Base-by-base conservation (phyloP, 2,797 vertebrate species). In the Trachops cirrhosus region DNA sequence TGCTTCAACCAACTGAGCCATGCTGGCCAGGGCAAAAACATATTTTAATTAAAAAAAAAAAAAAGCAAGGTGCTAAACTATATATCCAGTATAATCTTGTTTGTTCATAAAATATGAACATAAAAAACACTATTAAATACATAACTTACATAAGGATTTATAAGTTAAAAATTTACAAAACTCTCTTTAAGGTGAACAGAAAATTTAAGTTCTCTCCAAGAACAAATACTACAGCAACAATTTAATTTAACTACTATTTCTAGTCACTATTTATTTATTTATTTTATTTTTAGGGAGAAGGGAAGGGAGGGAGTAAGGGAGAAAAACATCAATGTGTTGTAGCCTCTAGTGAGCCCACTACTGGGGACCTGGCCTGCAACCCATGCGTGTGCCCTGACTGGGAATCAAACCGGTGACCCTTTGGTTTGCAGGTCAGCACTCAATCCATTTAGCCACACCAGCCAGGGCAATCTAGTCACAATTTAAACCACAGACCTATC, bases 141-240 rank as follows among this genome's bases (percentile, higher is more conserved):
- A 52, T 48, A 52, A 71, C 39, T 87, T 71, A 26, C 24, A 68
- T 57, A 84, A 80, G n/a, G 8, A 83, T 79, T 54, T 7, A n/a
- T 64, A 71, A 71, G 24, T 59, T 68, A 64, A 84, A 48, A 6
- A 68, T 2, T 85, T 89, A 95, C 59, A 34, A 88, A 90, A 93
- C 57, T 75, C 39, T 80, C 46, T 88, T 84, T 87, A 68, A 59
- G 46, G n/a, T 87, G 22, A 88, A 86, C 0, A 62, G 52, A 80
- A 89, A 68, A 85, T 78, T 73, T 90, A 54, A 73, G 44, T 62
- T 88, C 32, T 80, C 57, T 74, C 78, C 34, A 88, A 77, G 37
- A 92, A 77, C 34, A 93, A 94, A 93, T 34, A 82, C 44, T n/a
- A 92, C 68, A 89, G 15, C 59, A 95, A 70, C 37, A 86, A 32